A percentile compares a stretch with the other conserved stretches of the same genome.
These are phyloP conservation scores for Drosophila melanica DNA, from an alignment of 1,140 invertebrate genomes.

Conservation along the genomic window DNA sequence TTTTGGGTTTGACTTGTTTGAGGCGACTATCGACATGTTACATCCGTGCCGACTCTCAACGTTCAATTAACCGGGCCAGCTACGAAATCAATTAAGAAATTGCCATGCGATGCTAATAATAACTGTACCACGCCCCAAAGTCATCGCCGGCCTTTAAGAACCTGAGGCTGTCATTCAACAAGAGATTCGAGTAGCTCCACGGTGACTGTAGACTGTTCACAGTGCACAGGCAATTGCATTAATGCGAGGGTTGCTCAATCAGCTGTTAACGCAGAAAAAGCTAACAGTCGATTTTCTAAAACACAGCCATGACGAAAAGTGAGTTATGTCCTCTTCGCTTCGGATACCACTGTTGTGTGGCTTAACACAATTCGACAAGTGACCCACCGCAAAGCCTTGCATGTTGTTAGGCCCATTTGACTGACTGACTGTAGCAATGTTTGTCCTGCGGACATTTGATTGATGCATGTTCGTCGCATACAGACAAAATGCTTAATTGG, in stretches of 20 bases:
- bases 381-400: conserved; percentile 24
- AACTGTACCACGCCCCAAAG: conserved; percentile 40
- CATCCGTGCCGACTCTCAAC: conserved; percentile 67
- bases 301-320: too few relatives aligned
- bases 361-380: background rate
- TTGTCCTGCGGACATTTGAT: conserved; percentile 75
- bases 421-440: conserved; percentile 40
- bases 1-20: conserved; percentile 44
- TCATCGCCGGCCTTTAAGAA: conserved; percentile 28
- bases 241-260: conserved; percentile 33
- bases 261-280: conserved; percentile 4
- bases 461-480: conserved; percentile 68
- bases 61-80: conserved; percentile 70
- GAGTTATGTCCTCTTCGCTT: background rate
- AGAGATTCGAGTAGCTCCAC: conserved; percentile 10
- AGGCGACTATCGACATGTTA: conserved; percentile 72
- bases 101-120: conserved; percentile 75
- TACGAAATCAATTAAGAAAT: conserved; percentile 77
- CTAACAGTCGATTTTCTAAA: background rate
- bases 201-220: conserved; percentile 8
- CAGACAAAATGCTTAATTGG: conserved; percentile 80
- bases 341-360: background rate
- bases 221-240: conserved; percentile 49
- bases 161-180: conserved; percentile 44
- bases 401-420: conserved; percentile 28